A percentile compares a stretch with the other conserved stretches of the same genome.
These are phyloP conservation scores for Apodemus speciosus DNA, from an alignment of 2,113 vertebrate genomes.

Conservation along the genomic window DNA sequence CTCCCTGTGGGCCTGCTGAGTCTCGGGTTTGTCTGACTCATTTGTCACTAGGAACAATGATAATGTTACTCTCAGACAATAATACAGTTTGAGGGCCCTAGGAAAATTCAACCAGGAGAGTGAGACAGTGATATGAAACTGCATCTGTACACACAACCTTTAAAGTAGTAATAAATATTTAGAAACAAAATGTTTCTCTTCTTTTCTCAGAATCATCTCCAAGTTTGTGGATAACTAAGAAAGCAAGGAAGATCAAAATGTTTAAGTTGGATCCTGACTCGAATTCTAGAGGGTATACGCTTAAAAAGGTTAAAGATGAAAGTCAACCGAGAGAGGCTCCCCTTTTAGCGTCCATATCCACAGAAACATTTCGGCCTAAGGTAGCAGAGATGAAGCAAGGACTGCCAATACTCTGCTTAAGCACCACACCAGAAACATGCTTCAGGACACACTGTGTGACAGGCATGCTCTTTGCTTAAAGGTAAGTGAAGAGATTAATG, in stretches of 20 bases:
- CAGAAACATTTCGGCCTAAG: constrained; percentile 9
- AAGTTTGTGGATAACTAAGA: neutral
- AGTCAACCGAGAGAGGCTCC: neutral
- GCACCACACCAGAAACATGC: neutral
- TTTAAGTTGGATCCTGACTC: constrained; percentile 32
- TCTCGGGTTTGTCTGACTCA: neutral
- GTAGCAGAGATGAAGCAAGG: neutral
- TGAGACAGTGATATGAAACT: neutral
- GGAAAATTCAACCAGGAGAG: neutral
- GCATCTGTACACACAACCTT: neutral
- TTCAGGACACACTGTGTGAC: neutral
- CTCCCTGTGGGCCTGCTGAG: neutral
- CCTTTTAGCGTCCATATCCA: neutral
- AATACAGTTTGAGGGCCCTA: neutral
- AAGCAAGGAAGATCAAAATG: constrained; percentile 6
- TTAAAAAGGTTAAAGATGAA: neutral
- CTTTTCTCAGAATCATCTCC: constrained; percentile 50
- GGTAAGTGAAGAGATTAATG: neutral
- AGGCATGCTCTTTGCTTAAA: neutral
- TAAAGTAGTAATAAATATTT: constrained; percentile 24
- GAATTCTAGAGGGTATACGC: neutral
- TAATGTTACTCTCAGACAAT: neutral
- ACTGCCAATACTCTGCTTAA: neutral
- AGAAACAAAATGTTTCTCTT: constrained; percentile 47
- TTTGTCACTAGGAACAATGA: constrained; percentile 41